Conservation (phyloP, 2,888 invertebrate species). For the Encarsia formosa region DNA sequence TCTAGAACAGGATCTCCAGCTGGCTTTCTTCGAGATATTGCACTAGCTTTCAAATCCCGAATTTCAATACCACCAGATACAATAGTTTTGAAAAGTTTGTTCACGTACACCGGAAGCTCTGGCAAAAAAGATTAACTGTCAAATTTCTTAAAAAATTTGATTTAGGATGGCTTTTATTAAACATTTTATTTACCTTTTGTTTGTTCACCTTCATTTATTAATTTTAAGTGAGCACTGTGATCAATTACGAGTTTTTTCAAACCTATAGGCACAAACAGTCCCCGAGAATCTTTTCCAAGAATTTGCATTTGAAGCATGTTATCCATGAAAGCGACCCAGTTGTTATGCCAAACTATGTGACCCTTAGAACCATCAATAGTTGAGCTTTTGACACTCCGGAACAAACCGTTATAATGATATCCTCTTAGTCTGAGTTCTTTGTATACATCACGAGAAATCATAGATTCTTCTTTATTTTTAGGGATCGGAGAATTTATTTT, state of each 20-base stretch:
- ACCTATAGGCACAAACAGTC: constrained; percentile 58
- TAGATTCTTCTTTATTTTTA: constrained; percentile 33
- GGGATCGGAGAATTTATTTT: constrained; percentile 37
- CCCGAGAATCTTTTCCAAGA: constrained; percentile 49
- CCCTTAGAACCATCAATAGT: constrained; percentile 50
- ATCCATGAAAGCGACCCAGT: constrained; percentile 68
- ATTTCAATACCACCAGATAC: constrained; percentile 59
- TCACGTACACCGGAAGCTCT: constrained; percentile 48
- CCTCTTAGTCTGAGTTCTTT: constrained; percentile 54
- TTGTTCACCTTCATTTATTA: constrained; percentile 33
- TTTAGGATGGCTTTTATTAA: background rate
- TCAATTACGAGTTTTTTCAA: constrained; percentile 58
- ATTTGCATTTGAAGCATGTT: constrained; percentile 64
- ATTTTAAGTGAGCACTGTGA: constrained; percentile 48
- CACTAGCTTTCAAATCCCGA: constrained; percentile 56
- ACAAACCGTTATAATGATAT: constrained; percentile 55
- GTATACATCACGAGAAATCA: constrained; percentile 47
- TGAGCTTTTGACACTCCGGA: constrained; percentile 53
- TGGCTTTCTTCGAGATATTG: constrained; percentile 53
- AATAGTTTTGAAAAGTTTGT: constrained; percentile 48
- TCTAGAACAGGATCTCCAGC: constrained; percentile 57
- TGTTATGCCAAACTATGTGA: constrained; percentile 56
- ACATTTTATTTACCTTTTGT: constrained; percentile 37
- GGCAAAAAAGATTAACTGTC: constrained; percentile 18
- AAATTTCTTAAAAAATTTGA: background rate